Evolutionary conservation across 2,888 invertebrate genomes (phyloP), one percentile per base, ranked within the genome.

Genomic region (Poecilobothrus nobilitatus): DNA sequence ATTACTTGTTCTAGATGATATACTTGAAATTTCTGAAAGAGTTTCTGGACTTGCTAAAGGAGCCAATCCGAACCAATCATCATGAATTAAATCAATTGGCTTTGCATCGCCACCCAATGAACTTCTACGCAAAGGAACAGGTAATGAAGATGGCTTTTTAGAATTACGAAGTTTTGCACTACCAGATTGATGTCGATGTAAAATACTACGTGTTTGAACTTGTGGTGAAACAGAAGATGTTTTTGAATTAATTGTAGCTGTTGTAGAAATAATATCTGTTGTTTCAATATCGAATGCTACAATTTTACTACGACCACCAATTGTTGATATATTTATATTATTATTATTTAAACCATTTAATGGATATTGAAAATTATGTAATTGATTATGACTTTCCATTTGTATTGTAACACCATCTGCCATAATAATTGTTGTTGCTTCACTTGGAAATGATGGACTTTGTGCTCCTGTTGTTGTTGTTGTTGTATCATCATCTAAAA

Each of bases 41-140:
- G 91, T 91, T 78, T 93, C 92, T 0, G 92, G 92, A 67, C 91
- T 91, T 12, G 93, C 93, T 27, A 93, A 78, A 0, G 93, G 92
- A 0, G 92, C 93, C 71, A 88, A 80, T 0, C 89, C 87, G 72
- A 86, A 84, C 87, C 88, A 88, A 74, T 88, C 88, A 73, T 88
- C 88, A 73, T 86, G 85, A 64, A 86, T 82, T 34, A 86, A 76
- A 73, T 86, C 86, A 3, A 84, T 78, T 71, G 81, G 82, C 44
- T 76, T 73, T 66, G 73, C 70, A 41, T 73, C 73, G 72, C 77
- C 77, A 72, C 77, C 77, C 20, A 81, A 80, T 7, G 79, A 78
- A n/a, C 81, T 75, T 0, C 76, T 79, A 71, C 77, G 71, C 9
- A 77, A 78, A 62, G 76, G 65, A 72, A 77, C 63, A 2, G 77